Base-by-base conservation (phyloP, 2,797 vertebrate genomes). In the Acanthopagrus latus region DNA sequence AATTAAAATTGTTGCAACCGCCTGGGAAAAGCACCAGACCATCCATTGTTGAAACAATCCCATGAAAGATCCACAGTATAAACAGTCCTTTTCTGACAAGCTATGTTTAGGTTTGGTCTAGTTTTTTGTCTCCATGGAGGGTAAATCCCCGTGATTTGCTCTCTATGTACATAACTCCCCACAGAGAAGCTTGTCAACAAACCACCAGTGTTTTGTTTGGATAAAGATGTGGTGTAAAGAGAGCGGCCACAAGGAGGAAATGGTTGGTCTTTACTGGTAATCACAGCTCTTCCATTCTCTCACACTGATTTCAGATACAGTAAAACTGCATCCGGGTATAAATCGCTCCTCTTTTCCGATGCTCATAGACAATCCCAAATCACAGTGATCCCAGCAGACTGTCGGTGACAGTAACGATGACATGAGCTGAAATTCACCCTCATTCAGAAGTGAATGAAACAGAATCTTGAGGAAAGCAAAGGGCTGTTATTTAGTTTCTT, bases 191-290 rank as follows among this genome's bases (percentile, higher is more conserved):
- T 83, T 89, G 89, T 91, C 88, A 92, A 92, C 89, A 89, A 89
- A 89, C 84, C 76, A 68, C 50, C 75, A 47, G 76, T 86, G 69
- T 90, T 88, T 81, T 77, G 38, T 78, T 67, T 76, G 81, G 52
- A 44, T 81, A 50, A 84, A 89, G 80, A 87, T 88, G 89, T 90
- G 89, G 91, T 90, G 71, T 73, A 9, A 77, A 82, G 71, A 70
- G 54, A 83, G 74, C 52, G 38, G 89, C 91, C 93, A 47, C 90
- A 88, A 52, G 57, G 84, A 87, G 92, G 92, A 94, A 93, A 90
- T 84, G 69, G 81, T 84, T 73, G 85, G 75, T 64, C 67, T 41
- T 72, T 18, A 5, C n/a, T 65, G 52, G 86, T 87, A 87, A 92
- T 91, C 85, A 75, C 67, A 44, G 20, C 70, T 62, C 65, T 80